Percentiles rank a stretch among this genome's conserved stretches.
These are phyloP conservation scores for Norana najaformis DNA, from an alignment of 2,888 invertebrate genomes.

Conservation along the genomic window DNA sequence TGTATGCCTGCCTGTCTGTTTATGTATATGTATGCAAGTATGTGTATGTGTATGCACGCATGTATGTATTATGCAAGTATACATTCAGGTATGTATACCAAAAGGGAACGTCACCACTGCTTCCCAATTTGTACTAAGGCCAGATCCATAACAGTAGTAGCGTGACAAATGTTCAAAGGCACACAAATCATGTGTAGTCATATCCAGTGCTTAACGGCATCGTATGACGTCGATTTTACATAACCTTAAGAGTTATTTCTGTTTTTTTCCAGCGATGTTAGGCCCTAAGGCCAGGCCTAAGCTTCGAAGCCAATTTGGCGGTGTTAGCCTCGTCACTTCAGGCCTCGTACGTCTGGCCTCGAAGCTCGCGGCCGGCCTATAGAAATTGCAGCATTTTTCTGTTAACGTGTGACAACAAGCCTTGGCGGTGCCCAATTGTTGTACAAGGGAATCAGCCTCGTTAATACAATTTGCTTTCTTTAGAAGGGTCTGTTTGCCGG, in stretches of 20 bases:
- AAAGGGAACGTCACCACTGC: not conserved
- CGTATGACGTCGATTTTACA: no score
- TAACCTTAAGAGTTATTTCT: not conserved
- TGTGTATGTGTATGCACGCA: not conserved
- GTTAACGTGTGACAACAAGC: no score
- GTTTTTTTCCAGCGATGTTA: not conserved
- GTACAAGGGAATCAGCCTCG: not conserved
- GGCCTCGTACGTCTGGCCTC: not conserved
- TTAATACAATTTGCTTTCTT: not conserved
- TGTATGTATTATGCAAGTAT: no score
- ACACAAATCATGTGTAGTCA: no score
- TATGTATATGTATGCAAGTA: not conserved
- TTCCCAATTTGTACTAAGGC: not conserved
- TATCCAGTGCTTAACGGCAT: no score
- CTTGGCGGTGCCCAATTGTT: not conserved
- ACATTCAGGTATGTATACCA: not conserved
- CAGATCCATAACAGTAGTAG: no score
- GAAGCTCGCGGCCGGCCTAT: not conserved
- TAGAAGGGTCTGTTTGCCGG: no score
- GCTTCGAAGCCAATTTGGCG: not conserved
- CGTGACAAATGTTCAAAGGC: no score
- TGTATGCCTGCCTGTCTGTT: no score
- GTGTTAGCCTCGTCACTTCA: not conserved
- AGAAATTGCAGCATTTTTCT: not conserved
- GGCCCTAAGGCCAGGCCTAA: not conserved